phyloP scores from a whole-genome alignment of 35 echinoderm and acorn worm species.

The Holothuria glaberrima region DNA sequence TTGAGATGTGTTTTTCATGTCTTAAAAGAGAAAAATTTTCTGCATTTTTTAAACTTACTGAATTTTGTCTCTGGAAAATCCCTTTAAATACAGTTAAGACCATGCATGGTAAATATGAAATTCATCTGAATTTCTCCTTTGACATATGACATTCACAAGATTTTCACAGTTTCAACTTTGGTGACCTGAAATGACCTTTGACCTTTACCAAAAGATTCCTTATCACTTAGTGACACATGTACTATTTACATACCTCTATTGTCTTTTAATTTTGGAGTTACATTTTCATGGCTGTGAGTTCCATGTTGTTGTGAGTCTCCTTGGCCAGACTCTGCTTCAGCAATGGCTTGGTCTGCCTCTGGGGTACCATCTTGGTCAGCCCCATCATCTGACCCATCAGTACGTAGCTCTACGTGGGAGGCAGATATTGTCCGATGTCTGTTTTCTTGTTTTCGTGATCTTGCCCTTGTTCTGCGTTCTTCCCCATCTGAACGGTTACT shows the following conservation, averaged over 20 bases:
- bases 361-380: constrained; percentile 22
- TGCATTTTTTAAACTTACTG: too few relatives aligned
- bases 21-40: too few relatives aligned
- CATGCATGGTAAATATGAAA: too few relatives aligned
- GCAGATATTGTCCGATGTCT: constrained; percentile 48
- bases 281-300: constrained; percentile 15
- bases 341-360: constrained; percentile 41
- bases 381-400: background rate
- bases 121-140: too few relatives aligned
- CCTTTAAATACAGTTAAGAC: too few relatives aligned
- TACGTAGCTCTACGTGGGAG: constrained; percentile 14
- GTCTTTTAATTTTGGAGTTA: background rate
- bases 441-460: background rate
- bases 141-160: too few relatives aligned
- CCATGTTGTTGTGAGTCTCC: background rate
- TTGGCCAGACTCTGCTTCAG: constrained; percentile 2
- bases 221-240: background rate
- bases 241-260: constrained; percentile 23
- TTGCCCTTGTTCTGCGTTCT: background rate
- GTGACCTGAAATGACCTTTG: too few relatives aligned
- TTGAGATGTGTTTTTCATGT: too few relatives aligned
- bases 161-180: too few relatives aligned
- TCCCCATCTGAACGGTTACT: constrained; percentile 26
- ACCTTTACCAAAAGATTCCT: too few relatives aligned
- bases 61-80: too few relatives aligned